These are phyloP conservation scores for Deilephila porcellus DNA, from an alignment of 2,888 invertebrate genomes.

Conservation along the genomic window DNA sequence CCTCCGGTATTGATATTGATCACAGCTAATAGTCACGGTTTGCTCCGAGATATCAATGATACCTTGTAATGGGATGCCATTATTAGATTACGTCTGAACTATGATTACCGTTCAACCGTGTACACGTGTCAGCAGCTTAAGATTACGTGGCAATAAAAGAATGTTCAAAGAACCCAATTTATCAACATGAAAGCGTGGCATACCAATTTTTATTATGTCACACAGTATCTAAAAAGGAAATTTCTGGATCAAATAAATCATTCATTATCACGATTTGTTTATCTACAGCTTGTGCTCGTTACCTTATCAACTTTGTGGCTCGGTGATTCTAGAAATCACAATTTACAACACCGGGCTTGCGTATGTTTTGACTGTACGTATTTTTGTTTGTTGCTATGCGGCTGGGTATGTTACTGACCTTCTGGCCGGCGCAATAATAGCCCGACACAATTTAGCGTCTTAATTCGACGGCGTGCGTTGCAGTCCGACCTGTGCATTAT, in stretches of 20 bases:
- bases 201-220: neutral
- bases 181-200: neutral
- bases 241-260: conserved; percentile 40
- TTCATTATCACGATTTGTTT: conserved; percentile 38
- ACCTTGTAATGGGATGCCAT: conserved; percentile 4
- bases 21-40: neutral
- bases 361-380: conserved; percentile 30
- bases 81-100: conserved; percentile 12
- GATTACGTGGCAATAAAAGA: no score
- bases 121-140: neutral
- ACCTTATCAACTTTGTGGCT: conserved; percentile 36
- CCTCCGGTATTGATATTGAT: conserved; percentile 7
- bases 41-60: conserved; percentile 6
- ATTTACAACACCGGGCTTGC: conserved; percentile 28
- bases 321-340: conserved; percentile 50
- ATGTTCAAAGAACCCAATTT: no score
- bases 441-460: conserved; percentile 27
- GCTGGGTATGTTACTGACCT: conserved; percentile 45
- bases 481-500: conserved; percentile 7
- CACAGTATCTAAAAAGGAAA: conserved; percentile 36
- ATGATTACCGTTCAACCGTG: neutral
- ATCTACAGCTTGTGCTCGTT: conserved; percentile 40
- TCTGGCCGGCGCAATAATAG: conserved; percentile 33
- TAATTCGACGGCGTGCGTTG: conserved; percentile 19
- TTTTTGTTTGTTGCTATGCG: conserved; percentile 44